Conservation (phyloP, 2,888 invertebrate species). For the Eucriotettix oculatus region DNA sequence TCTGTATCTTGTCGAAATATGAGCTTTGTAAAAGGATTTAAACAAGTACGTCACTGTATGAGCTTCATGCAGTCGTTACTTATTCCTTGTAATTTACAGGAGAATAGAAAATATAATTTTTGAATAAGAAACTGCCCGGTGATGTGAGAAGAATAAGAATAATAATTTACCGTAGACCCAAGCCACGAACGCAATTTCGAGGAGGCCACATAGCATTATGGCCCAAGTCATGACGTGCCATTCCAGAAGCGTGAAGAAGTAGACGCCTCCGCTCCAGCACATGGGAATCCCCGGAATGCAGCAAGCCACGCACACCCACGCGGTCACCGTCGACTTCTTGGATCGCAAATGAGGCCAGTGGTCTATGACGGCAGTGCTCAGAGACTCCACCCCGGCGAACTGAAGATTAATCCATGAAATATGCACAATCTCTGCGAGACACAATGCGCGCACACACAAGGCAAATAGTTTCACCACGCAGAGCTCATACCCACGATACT, state of each 20-base stretch:
- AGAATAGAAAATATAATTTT: no score
- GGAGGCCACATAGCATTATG: conserved; percentile 49
- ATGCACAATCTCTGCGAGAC: no score
- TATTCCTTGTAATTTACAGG: no score
- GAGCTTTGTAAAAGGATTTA: no score
- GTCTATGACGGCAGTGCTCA: conserved; percentile 50
- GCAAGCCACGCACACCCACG: conserved; percentile 43
- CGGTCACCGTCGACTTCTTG: conserved; percentile 36
- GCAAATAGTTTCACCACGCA: no score
- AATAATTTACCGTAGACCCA: conserved; percentile 45
- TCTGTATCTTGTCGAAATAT: no score
- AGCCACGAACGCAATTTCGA: conserved; percentile 45
- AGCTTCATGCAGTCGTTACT: no score
- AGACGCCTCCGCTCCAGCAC: conserved; percentile 59
- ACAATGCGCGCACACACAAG: no score
- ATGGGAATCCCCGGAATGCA: conserved; percentile 57
- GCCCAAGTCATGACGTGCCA: conserved; percentile 67
- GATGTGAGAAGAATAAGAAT: no score
- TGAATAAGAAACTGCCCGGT: no score
- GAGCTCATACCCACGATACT: no score
- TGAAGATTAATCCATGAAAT: conserved; percentile 22
- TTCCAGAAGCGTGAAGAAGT: conserved; percentile 53
- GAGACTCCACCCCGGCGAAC: conserved; percentile 54
- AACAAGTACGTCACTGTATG: no score
- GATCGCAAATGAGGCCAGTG: conserved; percentile 42